Percentiles rank a stretch among this genome's conserved stretches.
phyloP scores from a whole-genome alignment of 2,888 invertebrate genomes.

The Pollenia labialis region DNA sequence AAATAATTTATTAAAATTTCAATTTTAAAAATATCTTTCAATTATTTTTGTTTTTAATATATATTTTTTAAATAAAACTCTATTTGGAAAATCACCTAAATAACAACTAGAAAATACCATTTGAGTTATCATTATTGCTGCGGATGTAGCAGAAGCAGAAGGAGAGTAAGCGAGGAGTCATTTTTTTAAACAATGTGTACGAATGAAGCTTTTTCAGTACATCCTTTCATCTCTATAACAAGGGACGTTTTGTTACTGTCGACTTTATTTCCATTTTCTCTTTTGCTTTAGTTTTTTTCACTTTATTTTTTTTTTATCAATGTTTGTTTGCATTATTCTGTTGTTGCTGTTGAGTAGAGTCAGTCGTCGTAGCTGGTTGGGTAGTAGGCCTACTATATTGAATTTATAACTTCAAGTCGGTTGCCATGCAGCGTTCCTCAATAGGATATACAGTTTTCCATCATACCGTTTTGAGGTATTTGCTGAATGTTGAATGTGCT shows the following conservation, averaged over 20 bases:
- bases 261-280: slow-evolving; percentile 46
- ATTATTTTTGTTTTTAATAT: neutral
- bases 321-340: slow-evolving; percentile 50
- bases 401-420: slow-evolving; percentile 60
- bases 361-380: slow-evolving; percentile 40
- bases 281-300: slow-evolving; percentile 21
- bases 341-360: slow-evolving; percentile 36
- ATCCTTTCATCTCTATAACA: slow-evolving; percentile 57
- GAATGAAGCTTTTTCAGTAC: slow-evolving; percentile 25
- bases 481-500: slow-evolving; percentile 56
- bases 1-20: too few species aligned
- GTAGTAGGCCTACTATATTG: slow-evolving; percentile 61
- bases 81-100: slow-evolving; percentile 39
- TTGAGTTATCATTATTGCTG: slow-evolving; percentile 24
- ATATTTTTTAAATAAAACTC: neutral
- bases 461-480: slow-evolving; percentile 58
- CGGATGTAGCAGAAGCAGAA: too few species aligned
- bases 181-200: slow-evolving; percentile 17
- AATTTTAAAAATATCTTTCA: too few species aligned
- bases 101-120: neutral
- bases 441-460: slow-evolving; percentile 67
- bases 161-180: neutral
- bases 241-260: slow-evolving; percentile 49
- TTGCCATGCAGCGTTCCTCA: slow-evolving; percentile 70
- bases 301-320: slow-evolving; percentile 42